These are phyloP conservation scores for Spatulosminthurus flaviceps DNA, from an alignment of 2,888 invertebrate genomes.

Conservation along the genomic window DNA sequence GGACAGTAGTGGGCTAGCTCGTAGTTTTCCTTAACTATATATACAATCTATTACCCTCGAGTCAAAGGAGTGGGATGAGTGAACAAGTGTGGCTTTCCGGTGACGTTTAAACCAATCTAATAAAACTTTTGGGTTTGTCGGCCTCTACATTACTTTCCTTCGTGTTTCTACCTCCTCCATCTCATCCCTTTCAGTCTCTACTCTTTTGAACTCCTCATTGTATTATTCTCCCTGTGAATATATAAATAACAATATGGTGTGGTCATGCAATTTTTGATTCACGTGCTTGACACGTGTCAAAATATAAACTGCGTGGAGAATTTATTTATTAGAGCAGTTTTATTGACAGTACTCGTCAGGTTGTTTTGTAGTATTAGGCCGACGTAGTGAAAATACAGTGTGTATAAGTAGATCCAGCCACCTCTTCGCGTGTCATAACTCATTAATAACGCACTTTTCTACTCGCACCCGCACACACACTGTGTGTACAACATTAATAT, in stretches of 20 bases:
- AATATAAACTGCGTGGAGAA: neutral
- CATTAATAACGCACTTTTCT: neutral
- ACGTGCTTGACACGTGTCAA: conserved; percentile 39
- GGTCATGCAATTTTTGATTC: neutral
- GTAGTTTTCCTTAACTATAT: too few species aligned
- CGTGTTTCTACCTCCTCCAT: too few species aligned
- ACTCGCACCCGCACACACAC: neutral
- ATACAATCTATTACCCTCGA: too few species aligned
- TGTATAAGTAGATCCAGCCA: neutral
- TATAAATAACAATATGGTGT: neutral
- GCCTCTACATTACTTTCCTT: neutral
- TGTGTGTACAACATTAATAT: too few species aligned
- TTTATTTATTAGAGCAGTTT: too few species aligned
- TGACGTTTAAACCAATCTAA: neutral
- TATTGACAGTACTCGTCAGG: too few species aligned
- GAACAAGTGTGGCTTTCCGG: conserved; percentile 25
- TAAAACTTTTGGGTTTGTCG: neutral
- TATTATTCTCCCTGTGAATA: neutral
- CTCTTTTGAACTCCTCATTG: neutral
- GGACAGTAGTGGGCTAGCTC: too few species aligned
- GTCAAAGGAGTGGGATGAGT: conserved; percentile 11
- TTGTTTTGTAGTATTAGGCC: too few species aligned
- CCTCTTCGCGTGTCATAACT: conserved; percentile 34
- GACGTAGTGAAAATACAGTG: neutral
- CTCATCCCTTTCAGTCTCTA: neutral